Base-by-base conservation (phyloP, 2,113 vertebrate genomes). In the Cyanoliseus patagonus region DNA sequence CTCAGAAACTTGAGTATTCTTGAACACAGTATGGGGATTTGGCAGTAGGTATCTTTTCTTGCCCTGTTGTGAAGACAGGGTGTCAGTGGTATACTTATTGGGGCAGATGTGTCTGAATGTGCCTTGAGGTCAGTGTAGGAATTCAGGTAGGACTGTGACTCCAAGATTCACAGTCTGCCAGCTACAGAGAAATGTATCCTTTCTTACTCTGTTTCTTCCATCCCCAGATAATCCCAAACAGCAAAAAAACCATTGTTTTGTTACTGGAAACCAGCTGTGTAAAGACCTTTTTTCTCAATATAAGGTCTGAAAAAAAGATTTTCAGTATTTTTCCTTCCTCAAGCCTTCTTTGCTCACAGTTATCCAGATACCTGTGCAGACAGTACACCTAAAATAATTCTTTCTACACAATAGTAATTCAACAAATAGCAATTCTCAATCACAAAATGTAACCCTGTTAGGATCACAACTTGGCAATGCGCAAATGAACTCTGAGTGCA, bases 201-300 rank as follows among this genome's bases (percentile, higher is more conserved):
- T 55, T 57, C 1, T 77, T 57, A 30, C 3, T 35, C 17, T 62
- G 1, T 62, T 84, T 49, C 61, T 84, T 77, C 31, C 25, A 30
- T 17, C 3, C 4, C 8, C 18, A 51, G 49, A 23, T 81, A 77
- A 74, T 42, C 7, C 2, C 37, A 47, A 77, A 35, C 1, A 30
- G 14, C 7, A 67, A 69, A 13, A 1, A 44, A 83, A 20, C 0
- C 5, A 8, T 73, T 76, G 3, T 13, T 74, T 7, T n/a, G 2
- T 12, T 39, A 10, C 19, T 30, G 16, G 30, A 88, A 81, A 66
- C 55, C 14, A 62, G 3, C 22, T 18, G 3, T 46, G 13, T 39
- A 16, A 79, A 67, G 14, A 33, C 28, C 22, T 73, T 72, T 7
- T 8, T 44, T 25, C 37, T 51, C 53, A 85, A 30, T 22, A 7